Evolutionary conservation across 2,888 invertebrate species (phyloP).

Genomic region (Scaptomyza reducta): DNA sequence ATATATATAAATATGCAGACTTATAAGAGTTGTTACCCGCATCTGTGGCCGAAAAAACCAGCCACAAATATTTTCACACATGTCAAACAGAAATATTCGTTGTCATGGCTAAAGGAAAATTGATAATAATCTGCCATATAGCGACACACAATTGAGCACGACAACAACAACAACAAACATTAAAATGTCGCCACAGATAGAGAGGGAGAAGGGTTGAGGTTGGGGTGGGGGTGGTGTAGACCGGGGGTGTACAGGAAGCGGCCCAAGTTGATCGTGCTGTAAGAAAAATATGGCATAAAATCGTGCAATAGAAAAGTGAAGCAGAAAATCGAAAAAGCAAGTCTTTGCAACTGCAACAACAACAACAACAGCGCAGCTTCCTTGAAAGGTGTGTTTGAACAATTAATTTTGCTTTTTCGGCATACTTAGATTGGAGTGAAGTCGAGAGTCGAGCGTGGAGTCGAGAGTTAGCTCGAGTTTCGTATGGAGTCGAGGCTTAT

Average conservation of each 20-base stretch:
- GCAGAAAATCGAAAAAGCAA: constrained; percentile 43
- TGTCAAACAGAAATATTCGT: constrained; percentile 69
- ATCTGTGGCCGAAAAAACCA: constrained; percentile 38
- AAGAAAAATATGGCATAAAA: constrained; percentile 75
- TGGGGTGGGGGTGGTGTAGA: not conserved
- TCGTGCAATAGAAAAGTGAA: constrained; percentile 73
- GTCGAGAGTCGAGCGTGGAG: not conserved
- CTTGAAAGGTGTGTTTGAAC: constrained; percentile 79
- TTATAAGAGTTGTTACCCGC: constrained; percentile 47
- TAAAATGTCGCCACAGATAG: constrained; percentile 54
- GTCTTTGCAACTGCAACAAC: constrained; percentile 14
- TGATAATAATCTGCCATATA: constrained; percentile 67
- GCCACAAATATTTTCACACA: constrained; percentile 74
- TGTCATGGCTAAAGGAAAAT: constrained; percentile 75
- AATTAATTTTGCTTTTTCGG: constrained; percentile 79
- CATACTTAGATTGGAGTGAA: constrained; percentile 20
- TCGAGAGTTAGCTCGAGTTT: too few relatives aligned
- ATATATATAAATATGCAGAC: not conserved
- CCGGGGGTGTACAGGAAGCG: constrained; percentile 21
- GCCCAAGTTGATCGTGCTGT: constrained; percentile 62
- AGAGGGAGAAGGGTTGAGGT: not conserved
- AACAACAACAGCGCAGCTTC: constrained; percentile 49
- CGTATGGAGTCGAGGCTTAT: constrained; percentile 8
- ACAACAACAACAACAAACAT: constrained; percentile 38
- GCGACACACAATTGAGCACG: constrained; percentile 54